Base-by-base conservation (phyloP, 2,113 vertebrate genomes). In the Martes martes region DNA sequence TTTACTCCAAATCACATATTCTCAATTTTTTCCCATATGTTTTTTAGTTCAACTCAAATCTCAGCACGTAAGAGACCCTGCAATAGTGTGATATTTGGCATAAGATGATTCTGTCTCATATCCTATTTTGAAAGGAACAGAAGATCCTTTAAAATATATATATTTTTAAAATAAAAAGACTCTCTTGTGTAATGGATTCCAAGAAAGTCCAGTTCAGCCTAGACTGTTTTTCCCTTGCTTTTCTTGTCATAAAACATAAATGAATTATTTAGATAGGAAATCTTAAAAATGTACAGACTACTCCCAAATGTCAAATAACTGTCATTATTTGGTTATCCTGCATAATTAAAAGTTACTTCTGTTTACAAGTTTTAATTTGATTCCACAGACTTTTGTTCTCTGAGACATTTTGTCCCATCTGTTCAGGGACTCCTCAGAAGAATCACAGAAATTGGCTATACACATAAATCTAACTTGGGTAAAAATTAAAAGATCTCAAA, bases 81-180 rank as follows among this genome's bases (percentile, higher is more conserved):
- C 67, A 79, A 42, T 55, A 24, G 87, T 95, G 59, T 63, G 74
- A 80, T 83, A 83, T 47, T 85, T 96, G 93, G 88, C 91, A 92
- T 24, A 80, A 71, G 11, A 31, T 24, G 69, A 47, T 63, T 92
- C 47, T 93, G 61, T 61, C 52, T 95, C 83, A 33, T 83, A 89
- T 55, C 2, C 23, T 11, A 79, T 45, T 94, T 82, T 86, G 4
- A 90, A 94, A 95, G 59, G 1, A 16, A 67, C 36, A 90, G 57
- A 86, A 76, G 39, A 79, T 31, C 16, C 52, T 85, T 76, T 74
- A 65, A 94, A 92, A 69, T 26, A 52, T 61, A 63, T 52, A 52
- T 52, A 16, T 47, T 78, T 80, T 65, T 36, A 1, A 55, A 76
- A 42, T 45, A 94, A 91, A 79, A 52, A 74, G 15, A 39, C n/a